Percentiles rank a stretch among this genome's conserved stretches.
phyloP scores from a whole-genome alignment of 2,113 vertebrate species.

The Calypte anna region DNA sequence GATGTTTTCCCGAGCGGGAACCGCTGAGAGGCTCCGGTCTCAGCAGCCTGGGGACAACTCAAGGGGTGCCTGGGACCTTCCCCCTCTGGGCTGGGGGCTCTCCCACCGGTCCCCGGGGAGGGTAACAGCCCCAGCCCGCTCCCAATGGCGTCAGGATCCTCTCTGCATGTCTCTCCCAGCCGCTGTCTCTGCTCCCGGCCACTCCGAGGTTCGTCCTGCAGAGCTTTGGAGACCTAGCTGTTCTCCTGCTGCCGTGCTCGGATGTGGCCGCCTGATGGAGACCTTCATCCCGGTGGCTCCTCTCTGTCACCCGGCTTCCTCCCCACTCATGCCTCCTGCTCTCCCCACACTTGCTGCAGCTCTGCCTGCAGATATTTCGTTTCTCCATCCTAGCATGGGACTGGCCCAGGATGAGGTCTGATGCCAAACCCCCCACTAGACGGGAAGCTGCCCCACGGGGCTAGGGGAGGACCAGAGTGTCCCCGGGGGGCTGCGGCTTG shows the following conservation, averaged over 20 bases:
- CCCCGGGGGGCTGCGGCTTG: not conserved
- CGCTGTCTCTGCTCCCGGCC: not conserved
- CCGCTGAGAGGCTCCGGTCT: not conserved
- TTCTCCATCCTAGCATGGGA: not conserved
- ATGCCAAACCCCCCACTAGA: not conserved
- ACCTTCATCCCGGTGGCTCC: not conserved
- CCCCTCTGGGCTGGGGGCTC: fast-evolving
- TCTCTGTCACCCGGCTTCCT: not conserved
- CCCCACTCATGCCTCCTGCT: not conserved
- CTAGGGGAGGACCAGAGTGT: not conserved
- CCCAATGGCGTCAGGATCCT: not conserved
- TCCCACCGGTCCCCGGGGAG: not conserved
- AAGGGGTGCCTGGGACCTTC: not conserved
- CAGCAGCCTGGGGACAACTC: not conserved
- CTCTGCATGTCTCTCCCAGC: fast-evolving
- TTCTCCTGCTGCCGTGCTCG: conserved; percentile 7
- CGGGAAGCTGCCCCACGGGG: not conserved
- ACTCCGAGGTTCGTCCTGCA: not conserved
- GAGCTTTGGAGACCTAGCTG: not conserved
- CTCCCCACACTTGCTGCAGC: not conserved
- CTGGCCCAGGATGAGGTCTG: not conserved
- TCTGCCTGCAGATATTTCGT: not conserved
- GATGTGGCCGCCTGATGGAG: conserved; percentile 57
- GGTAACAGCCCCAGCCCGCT: not conserved
- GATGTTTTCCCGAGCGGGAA: not conserved